Evolutionary conservation across 1,140 invertebrate genomes (phyloP).

Genomic region (Hydropsyche tenuis): DNA sequence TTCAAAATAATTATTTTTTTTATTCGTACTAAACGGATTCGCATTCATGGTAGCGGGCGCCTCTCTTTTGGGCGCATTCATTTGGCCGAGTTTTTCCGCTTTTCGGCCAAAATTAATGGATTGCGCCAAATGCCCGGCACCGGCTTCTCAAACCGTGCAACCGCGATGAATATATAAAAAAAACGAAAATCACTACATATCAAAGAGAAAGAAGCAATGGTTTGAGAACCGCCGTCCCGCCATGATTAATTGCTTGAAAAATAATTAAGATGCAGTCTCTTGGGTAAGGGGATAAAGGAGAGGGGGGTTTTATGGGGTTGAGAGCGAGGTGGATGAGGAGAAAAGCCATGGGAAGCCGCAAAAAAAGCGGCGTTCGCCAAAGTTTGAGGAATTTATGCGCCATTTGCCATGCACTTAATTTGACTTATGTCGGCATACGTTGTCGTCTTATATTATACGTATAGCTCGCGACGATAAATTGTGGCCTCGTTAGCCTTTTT

Average conservation of each 20-base stretch:
- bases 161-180: background rate
- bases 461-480: no score
- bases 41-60: background rate
- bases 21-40: constrained; percentile 16
- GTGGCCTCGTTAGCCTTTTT: no score
- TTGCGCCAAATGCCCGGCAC: constrained; percentile 29
- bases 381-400: background rate
- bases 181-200: background rate
- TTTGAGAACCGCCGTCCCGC: constrained; percentile 14
- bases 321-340: no score
- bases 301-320: background rate
- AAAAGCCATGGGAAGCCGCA: no score
- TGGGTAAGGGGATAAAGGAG: background rate
- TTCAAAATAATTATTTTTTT: background rate
- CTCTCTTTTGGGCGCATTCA: constrained; percentile 21
- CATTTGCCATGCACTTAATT: constrained; percentile 4
- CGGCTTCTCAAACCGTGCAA: constrained; percentile 24
- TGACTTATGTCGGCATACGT: background rate
- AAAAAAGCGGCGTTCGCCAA: background rate
- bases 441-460: no score
- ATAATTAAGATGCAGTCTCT: constrained; percentile 33
- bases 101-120: constrained; percentile 31
- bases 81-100: constrained; percentile 26
- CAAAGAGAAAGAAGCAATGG: background rate
- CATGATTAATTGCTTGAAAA: constrained; percentile 31